phyloP scores from a whole-genome alignment of 2,888 invertebrate species.

The Plagodis dolabraria region DNA sequence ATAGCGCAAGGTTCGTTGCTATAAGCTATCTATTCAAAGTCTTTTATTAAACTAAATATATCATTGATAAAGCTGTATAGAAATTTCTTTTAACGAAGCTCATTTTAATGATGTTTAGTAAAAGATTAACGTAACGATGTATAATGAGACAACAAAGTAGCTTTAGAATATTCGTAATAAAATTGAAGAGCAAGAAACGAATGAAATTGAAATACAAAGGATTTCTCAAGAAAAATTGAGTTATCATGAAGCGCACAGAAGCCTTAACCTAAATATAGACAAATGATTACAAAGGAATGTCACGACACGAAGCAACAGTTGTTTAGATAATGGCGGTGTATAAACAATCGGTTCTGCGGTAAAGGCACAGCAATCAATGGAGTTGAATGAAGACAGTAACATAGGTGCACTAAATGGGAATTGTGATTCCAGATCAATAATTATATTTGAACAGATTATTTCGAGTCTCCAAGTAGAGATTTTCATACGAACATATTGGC shows the following conservation, averaged over 20 bases:
- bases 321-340: conserved; percentile 77
- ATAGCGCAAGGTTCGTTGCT: background rate
- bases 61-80: background rate
- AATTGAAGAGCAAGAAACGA: conserved; percentile 3
- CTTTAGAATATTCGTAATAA: background rate
- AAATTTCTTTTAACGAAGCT: too few species aligned
- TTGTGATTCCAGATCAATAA: too few species aligned
- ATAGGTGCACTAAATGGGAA: conserved; percentile 1
- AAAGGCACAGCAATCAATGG: conserved; percentile 23
- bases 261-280: conserved; percentile 79
- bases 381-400: conserved; percentile 18
- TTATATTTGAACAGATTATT: too few species aligned
- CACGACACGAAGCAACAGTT: conserved; percentile 78
- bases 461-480: too few species aligned
- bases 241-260: conserved; percentile 57
- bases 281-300: conserved; percentile 80
- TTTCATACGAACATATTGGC: too few species aligned
- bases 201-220: conserved; percentile 42
- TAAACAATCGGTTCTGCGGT: conserved; percentile 76
- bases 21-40: background rate
- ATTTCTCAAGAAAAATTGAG: conserved; percentile 22
- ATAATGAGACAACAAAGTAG: too few species aligned
- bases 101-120: too few species aligned
- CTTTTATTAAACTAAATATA: conserved; percentile 3
- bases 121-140: too few species aligned